A percentile compares a stretch with the other conserved stretches of the same genome.
Evolutionary conservation across 2,113 vertebrate species (phyloP).

Genomic region (Danionella cerebrum): DNA sequence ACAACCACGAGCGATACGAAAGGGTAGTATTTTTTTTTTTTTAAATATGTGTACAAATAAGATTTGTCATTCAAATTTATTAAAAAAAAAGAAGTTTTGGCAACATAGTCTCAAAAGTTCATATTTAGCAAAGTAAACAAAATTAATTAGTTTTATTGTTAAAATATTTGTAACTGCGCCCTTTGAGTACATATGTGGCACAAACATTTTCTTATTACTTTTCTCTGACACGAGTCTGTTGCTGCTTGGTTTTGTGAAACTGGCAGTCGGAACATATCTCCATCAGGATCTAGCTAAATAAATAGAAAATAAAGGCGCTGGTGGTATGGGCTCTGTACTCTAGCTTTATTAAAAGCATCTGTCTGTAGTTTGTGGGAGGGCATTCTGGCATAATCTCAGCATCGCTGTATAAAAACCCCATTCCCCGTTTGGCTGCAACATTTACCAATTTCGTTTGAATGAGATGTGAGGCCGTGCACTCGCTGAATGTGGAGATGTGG

Average conservation of each 20-base stretch:
- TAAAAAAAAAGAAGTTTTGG: no score
- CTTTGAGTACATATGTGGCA: not conserved
- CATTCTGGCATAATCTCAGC: conserved; percentile 31
- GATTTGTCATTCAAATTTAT: no score
- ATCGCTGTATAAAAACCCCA: conserved; percentile 30
- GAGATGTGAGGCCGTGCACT: conserved; percentile 25
- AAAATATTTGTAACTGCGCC: not conserved
- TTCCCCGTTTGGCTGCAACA: conserved; percentile 24
- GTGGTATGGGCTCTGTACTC: conserved; percentile 21
- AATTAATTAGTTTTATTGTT: no score
- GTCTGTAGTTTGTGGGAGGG: conserved; percentile 38
- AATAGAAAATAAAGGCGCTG: conserved; percentile 26
- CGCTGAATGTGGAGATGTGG: conserved; percentile 31
- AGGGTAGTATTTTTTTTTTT: no score
- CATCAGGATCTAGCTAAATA: conserved; percentile 29
- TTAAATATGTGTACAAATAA: no score
- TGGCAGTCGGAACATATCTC: conserved; percentile 25
- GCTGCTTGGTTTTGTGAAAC: conserved; percentile 25
- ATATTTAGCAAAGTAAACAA: no score
- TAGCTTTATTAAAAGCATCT: conserved; percentile 46
- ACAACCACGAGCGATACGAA: no score
- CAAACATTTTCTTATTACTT: conserved; percentile 20
- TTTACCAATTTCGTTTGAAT: conserved; percentile 37
- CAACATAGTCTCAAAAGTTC: no score
- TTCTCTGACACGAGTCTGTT: conserved; percentile 8